Evolutionary conservation across 2,113 vertebrate species (phyloP).

Genomic region (Hippocampus barbouri): DNA sequence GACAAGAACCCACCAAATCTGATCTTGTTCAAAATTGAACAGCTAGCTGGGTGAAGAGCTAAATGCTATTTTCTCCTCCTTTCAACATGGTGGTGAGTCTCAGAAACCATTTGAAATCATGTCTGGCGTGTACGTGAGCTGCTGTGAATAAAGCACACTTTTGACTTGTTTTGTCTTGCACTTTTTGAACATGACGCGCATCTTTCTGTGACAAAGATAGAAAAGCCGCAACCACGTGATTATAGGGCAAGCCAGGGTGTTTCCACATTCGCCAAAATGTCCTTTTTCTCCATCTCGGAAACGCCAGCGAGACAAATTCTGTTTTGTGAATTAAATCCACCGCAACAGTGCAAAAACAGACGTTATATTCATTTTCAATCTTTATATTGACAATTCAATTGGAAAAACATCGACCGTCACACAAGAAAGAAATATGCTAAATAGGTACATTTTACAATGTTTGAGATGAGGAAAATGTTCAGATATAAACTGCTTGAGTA

Average conservation of each 20-base stretch:
- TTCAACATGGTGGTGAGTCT: too few species aligned
- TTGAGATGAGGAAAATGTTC: too few species aligned
- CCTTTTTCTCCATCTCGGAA: not conserved
- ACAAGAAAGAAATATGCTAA: not conserved
- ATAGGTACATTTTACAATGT: not conserved
- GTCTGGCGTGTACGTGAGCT: not conserved
- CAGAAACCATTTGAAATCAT: too few species aligned
- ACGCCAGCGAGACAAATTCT: not conserved
- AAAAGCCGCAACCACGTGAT: constrained; percentile 67
- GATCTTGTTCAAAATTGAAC: too few species aligned
- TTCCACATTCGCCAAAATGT: constrained; percentile 39
- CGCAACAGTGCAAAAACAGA: not conserved
- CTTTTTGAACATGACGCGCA: constrained; percentile 18
- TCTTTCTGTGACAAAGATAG: constrained; percentile 58
- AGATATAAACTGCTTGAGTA: not conserved
- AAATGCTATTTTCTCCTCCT: too few species aligned
- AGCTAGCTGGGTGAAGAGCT: too few species aligned
- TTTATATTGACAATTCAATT: not conserved
- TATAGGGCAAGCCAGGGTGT: constrained; percentile 56
- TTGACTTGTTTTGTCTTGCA: constrained; percentile 26
- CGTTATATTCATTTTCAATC: not conserved
- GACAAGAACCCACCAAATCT: too few species aligned
- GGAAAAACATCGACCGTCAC: not conserved
- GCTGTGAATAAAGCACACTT: not conserved
- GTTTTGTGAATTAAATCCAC: not conserved